These are phyloP conservation scores for Chydorus sphaericus DNA, from an alignment of 2,888 invertebrate genomes.

Conservation along the genomic window DNA sequence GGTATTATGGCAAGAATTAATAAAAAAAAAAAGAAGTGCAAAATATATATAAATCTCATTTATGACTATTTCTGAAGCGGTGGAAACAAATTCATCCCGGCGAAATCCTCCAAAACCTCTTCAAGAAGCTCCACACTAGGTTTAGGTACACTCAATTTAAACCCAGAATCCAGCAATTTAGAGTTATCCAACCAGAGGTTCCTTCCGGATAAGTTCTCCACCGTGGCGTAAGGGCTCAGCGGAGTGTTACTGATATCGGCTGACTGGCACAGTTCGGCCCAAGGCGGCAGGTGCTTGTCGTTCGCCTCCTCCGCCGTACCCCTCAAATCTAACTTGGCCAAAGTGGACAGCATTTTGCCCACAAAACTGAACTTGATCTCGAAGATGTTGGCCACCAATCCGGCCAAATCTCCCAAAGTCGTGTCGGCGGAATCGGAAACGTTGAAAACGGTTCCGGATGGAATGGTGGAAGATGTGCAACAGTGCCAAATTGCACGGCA, in stretches of 20 bases:
- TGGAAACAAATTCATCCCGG: conserved; percentile 68
- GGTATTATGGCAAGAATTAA: too few relatives aligned
- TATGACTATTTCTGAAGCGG: too few relatives aligned
- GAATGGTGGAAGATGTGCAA: conserved; percentile 28
- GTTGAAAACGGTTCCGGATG: conserved; percentile 50
- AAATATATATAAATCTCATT: too few relatives aligned
- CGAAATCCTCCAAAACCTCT: conserved; percentile 64
- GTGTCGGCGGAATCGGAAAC: conserved; percentile 68
- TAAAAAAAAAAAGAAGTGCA: too few relatives aligned
- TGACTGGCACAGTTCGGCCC: conserved; percentile 70
- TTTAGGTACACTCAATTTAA: conserved; percentile 43
- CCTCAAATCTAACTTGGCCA: conserved; percentile 67
- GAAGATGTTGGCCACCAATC: conserved; percentile 65
- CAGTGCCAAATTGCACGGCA: conserved; percentile 67
- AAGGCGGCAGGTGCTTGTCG: conserved; percentile 81
- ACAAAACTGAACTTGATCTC: conserved; percentile 75
- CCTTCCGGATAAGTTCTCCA: conserved; percentile 64
- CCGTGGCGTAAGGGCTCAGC: conserved; percentile 70
- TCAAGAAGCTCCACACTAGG: conserved; percentile 45
- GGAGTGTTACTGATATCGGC: conserved; percentile 68
- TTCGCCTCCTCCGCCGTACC: conserved; percentile 78
- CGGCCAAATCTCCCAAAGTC: conserved; percentile 69
- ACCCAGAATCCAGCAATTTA: conserved; percentile 45
- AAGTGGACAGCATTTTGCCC: conserved; percentile 61
- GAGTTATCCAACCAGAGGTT: conserved; percentile 58